These are phyloP conservation scores for Parnassius apollo DNA, from an alignment of 2,888 invertebrate genomes.

Conservation along the genomic window DNA sequence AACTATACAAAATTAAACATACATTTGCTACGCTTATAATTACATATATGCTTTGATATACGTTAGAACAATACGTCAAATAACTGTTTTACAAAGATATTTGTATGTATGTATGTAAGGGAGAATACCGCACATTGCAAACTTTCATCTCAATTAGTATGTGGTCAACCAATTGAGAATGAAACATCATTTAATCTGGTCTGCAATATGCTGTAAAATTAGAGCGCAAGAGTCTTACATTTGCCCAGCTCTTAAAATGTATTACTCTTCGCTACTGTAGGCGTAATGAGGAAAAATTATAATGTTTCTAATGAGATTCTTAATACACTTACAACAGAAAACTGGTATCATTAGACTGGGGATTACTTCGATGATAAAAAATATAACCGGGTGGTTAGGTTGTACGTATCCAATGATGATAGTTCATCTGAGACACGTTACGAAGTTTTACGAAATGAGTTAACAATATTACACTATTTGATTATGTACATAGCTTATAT, in stretches of 20 bases:
- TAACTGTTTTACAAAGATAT: conserved; percentile 33
- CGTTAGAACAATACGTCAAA: conserved; percentile 28
- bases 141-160: conserved; percentile 30
- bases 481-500: conserved; percentile 72
- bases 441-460: conserved; percentile 21
- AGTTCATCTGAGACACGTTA: conserved; percentile 27
- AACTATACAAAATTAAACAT: conserved; percentile 75
- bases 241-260: conserved; percentile 77
- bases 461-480: conserved; percentile 57
- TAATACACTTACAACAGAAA: background rate
- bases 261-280: conserved; percentile 59
- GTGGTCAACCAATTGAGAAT: too few species aligned
- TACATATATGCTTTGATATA: conserved; percentile 26
- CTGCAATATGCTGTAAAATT: conserved; percentile 14
- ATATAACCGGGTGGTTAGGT: background rate
- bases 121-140: conserved; percentile 34
- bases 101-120: conserved; percentile 11
- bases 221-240: conserved; percentile 69
- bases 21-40: conserved; percentile 61
- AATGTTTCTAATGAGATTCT: background rate
- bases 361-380: background rate
- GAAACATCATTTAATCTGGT: conserved; percentile 26
- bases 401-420: conserved; percentile 33
- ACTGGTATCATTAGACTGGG: background rate
- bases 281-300: background rate